A percentile compares a stretch with the other conserved stretches of the same genome.
Evolutionary conservation across 2,797 vertebrate species (phyloP).

Genomic region (Halcyon leucocephala): DNA sequence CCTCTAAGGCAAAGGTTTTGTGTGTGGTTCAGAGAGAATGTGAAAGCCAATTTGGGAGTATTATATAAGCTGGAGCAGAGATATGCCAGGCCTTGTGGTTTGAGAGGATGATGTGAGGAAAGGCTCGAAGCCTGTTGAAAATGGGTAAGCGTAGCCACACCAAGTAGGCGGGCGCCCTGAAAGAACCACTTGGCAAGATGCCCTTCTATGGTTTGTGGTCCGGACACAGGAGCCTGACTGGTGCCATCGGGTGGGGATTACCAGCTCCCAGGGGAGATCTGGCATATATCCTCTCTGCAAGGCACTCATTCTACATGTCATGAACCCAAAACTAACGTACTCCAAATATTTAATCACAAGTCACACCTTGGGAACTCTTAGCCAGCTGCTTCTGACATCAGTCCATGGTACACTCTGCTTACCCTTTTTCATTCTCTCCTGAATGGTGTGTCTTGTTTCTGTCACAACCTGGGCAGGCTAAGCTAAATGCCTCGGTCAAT

Average conservation of each 20-base stretch:
- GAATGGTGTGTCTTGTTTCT: neutral
- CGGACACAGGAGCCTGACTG: neutral
- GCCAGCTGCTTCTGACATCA: neutral
- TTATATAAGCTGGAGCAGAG: constrained; percentile 36
- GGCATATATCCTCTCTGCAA: neutral
- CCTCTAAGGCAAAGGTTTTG: constrained; percentile 31
- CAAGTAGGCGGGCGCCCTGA: neutral
- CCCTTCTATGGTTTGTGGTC: neutral
- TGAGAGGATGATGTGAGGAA: neutral
- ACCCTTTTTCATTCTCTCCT: neutral
- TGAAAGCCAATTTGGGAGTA: constrained; percentile 20
- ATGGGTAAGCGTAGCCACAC: neutral
- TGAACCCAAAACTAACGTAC: neutral
- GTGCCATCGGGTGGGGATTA: neutral
- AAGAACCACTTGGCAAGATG: neutral
- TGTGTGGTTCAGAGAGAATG: neutral
- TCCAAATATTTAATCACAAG: neutral
- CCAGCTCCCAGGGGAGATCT: neutral
- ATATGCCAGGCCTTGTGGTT: constrained; percentile 37
- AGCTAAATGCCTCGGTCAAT: neutral
- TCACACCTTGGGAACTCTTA: neutral
- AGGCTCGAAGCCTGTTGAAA: neutral
- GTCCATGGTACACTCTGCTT: neutral
- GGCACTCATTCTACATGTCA: neutral
- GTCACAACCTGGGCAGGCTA: neutral